Percentiles rank a stretch among this genome's conserved stretches.
Evolutionary conservation across 2,888 invertebrate genomes (phyloP).

Genomic region (Hetaerina titia): DNA sequence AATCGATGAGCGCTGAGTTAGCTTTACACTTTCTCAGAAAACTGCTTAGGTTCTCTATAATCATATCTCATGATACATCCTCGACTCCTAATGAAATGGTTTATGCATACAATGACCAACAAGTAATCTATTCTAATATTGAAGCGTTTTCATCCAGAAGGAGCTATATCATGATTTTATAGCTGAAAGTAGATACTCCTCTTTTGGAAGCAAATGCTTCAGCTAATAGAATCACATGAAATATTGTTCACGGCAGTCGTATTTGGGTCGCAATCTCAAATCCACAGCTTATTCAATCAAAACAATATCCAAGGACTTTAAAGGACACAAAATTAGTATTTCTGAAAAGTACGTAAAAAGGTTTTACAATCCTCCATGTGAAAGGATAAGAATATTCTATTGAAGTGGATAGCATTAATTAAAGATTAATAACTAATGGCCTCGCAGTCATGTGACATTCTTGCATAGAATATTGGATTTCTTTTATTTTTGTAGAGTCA

Average conservation of each 20-base stretch:
- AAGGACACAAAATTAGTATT: not conserved
- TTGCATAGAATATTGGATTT: conserved; percentile 14
- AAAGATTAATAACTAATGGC: not conserved
- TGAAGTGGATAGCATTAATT: not conserved
- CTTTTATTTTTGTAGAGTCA: conserved; percentile 19
- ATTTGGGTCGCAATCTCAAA: not conserved
- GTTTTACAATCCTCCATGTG: not conserved
- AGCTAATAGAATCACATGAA: not conserved
- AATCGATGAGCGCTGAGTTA: not conserved
- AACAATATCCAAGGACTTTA: not conserved
- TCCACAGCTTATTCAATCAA: not conserved
- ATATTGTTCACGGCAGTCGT: not conserved
- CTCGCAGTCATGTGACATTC: conserved; percentile 15
- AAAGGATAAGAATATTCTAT: not conserved
- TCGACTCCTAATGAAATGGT: not conserved
- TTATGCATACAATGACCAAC: not conserved
- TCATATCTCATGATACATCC: not conserved
- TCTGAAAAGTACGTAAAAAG: not conserved
- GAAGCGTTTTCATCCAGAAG: not conserved
- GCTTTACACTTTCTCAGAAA: not conserved
- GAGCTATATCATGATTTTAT: not conserved
- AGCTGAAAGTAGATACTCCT: not conserved
- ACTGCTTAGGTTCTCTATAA: not conserved
- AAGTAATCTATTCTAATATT: not conserved
- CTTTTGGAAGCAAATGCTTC: not conserved